These are phyloP conservation scores for Pygoscelis adeliae DNA, from an alignment of 2,113 vertebrate species.

Conservation along the genomic window DNA sequence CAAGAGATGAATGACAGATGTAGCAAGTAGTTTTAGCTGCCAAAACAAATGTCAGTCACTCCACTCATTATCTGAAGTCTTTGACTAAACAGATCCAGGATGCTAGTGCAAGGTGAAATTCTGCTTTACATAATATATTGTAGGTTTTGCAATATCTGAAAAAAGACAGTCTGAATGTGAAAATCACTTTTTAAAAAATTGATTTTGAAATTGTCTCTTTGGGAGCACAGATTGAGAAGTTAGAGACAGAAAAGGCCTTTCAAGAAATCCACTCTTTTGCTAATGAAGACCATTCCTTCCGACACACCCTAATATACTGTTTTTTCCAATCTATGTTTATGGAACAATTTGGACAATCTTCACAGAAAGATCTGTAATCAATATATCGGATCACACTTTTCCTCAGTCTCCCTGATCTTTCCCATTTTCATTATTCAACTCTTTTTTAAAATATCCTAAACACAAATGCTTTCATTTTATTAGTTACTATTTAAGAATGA, in stretches of 20 bases:
- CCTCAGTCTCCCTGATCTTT: not conserved
- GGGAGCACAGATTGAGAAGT: not conserved
- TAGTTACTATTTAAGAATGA: not conserved
- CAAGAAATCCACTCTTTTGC: not conserved
- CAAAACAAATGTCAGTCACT: not conserved
- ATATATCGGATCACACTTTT: not conserved
- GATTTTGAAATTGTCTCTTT: not conserved
- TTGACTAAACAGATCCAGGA: not conserved
- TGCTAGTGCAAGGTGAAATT: not conserved
- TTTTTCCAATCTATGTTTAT: not conserved
- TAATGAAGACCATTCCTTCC: not conserved
- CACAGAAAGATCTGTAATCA: not conserved
- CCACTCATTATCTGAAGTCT: not conserved
- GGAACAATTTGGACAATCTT: not conserved
- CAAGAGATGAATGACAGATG: not conserved
- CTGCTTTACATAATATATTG: not conserved
- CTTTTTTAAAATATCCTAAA: not conserved
- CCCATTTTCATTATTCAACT: not conserved
- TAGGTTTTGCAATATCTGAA: not conserved
- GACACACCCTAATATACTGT: not conserved
- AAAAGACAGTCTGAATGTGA: not conserved
- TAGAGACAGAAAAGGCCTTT: not conserved
- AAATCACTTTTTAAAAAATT: not conserved
- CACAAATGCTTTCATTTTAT: not conserved
- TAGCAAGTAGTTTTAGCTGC: not conserved